These are phyloP conservation scores for Sander vitreus DNA, from an alignment of 2,113 vertebrate species.

Conservation along the genomic window DNA sequence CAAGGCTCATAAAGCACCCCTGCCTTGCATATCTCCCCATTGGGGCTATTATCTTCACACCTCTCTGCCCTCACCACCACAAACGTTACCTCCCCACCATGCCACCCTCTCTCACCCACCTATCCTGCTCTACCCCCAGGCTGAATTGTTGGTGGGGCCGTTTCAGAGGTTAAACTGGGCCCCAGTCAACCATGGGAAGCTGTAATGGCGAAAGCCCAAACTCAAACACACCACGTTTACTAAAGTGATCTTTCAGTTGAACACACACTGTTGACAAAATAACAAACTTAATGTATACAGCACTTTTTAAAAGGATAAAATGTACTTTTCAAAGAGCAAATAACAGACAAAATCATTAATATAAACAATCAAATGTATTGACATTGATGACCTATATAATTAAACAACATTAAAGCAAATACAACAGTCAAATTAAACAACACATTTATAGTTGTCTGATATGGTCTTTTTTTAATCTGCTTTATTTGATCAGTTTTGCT, in stretches of 20 bases:
- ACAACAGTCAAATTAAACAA: background rate
- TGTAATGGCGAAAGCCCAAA: slow-evolving; percentile 74
- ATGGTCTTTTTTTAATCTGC: background rate
- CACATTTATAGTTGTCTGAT: too few relatives aligned
- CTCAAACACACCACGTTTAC: slow-evolving; percentile 77
- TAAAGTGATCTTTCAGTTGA: slow-evolving; percentile 65
- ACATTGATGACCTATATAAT: slow-evolving; percentile 4
- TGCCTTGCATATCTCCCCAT: slow-evolving; percentile 77
- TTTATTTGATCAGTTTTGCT: background rate
- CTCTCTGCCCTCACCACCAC: slow-evolving; percentile 70
- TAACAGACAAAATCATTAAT: slow-evolving; percentile 15
- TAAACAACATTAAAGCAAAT: background rate
- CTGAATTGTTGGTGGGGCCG: slow-evolving; percentile 33
- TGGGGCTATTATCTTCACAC: slow-evolving; percentile 84
- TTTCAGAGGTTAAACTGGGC: slow-evolving; percentile 67
- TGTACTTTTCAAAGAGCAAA: slow-evolving; percentile 28
- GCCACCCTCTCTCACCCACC: slow-evolving; percentile 55
- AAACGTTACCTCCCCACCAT: slow-evolving; percentile 56
- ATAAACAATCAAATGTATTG: background rate
- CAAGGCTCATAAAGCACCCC: slow-evolving; percentile 70
- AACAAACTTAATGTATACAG: slow-evolving; percentile 32
- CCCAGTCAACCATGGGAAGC: slow-evolving; percentile 71
- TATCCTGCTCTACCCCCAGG: slow-evolving; percentile 44
- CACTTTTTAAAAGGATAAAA: slow-evolving; percentile 39
- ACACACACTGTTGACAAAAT: slow-evolving; percentile 47